phyloP scores from a whole-genome alignment of 2,113 vertebrate species.

The Malurus cyaneus region DNA sequence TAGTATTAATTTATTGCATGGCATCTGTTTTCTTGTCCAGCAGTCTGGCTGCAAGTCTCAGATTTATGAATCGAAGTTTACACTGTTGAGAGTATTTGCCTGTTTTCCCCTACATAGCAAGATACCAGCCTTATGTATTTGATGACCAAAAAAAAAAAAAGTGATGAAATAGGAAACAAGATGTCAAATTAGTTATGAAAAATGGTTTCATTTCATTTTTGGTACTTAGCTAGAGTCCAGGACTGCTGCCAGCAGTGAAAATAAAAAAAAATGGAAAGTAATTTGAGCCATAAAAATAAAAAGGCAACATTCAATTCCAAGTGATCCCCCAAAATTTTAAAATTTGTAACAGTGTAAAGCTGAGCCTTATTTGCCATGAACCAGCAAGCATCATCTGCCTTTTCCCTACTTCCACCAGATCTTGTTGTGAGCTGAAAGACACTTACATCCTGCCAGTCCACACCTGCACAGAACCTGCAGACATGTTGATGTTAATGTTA shows the following conservation, averaged over 20 bases:
- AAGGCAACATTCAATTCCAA: neutral
- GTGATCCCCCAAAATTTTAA: neutral
- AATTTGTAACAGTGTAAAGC: neutral
- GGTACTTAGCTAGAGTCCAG: neutral
- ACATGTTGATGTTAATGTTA: accelerated
- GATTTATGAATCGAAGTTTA: neutral
- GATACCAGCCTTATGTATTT: neutral
- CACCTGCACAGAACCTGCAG: neutral
- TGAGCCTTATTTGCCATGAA: neutral
- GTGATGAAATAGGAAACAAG: neutral
- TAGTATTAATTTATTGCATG: constrained; percentile 56
- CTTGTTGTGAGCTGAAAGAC: neutral
- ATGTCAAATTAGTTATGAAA: neutral
- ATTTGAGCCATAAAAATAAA: neutral
- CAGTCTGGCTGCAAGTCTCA: constrained; percentile 6
- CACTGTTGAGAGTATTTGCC: neutral
- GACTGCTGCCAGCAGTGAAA: neutral
- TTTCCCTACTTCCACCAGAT: neutral
- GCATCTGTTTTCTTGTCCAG: constrained; percentile 50
- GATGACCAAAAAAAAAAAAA: neutral
- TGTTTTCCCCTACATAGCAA: neutral
- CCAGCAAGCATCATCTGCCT: neutral
- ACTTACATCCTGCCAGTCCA: neutral
- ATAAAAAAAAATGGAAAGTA: neutral
- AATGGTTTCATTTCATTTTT: neutral